phyloP scores from a whole-genome alignment of 2,888 invertebrate genomes.

The Aleiodes alternator region DNA sequence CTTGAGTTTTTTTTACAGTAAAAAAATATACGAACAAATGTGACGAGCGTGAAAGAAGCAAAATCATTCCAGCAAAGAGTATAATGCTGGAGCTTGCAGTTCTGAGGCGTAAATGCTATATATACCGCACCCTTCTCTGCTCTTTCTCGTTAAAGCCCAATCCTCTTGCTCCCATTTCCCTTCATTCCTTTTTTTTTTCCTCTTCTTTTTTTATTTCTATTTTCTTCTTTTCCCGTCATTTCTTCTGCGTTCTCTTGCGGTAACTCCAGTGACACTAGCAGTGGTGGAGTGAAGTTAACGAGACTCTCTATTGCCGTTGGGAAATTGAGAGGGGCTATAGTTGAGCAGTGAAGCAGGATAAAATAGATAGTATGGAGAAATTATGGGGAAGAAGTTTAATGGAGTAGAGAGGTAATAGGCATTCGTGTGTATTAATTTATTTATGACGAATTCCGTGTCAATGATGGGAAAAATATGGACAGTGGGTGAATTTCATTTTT shows the following conservation, averaged over 20 bases:
- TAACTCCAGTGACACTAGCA: constrained; percentile 1
- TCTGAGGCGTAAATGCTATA: constrained; percentile 20
- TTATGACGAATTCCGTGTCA: too few species aligned
- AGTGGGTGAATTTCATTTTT: too few species aligned
- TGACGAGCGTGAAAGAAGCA: constrained; percentile 23
- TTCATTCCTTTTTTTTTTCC: neutral
- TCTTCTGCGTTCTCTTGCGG: constrained; percentile 9
- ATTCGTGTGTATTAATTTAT: too few species aligned
- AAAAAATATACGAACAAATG: constrained; percentile 23
- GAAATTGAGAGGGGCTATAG: too few species aligned
- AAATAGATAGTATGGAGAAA: too few species aligned
- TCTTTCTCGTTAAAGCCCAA: constrained; percentile 23
- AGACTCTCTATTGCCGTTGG: too few species aligned
- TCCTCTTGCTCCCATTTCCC: neutral
- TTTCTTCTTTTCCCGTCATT: neutral
- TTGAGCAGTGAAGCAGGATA: too few species aligned
- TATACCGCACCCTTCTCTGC: constrained; percentile 15
- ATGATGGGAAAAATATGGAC: too few species aligned
- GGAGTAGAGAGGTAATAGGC: too few species aligned
- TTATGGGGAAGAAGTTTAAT: too few species aligned
- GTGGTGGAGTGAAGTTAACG: constrained; percentile 5
- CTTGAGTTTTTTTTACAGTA: too few species aligned
- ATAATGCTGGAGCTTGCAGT: constrained; percentile 7
- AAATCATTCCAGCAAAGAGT: constrained; percentile 26
- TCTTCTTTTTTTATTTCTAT: constrained; percentile 4